Evolutionary conservation across 2,888 invertebrate genomes (phyloP).

Genomic region (Agrypnus murinus): DNA sequence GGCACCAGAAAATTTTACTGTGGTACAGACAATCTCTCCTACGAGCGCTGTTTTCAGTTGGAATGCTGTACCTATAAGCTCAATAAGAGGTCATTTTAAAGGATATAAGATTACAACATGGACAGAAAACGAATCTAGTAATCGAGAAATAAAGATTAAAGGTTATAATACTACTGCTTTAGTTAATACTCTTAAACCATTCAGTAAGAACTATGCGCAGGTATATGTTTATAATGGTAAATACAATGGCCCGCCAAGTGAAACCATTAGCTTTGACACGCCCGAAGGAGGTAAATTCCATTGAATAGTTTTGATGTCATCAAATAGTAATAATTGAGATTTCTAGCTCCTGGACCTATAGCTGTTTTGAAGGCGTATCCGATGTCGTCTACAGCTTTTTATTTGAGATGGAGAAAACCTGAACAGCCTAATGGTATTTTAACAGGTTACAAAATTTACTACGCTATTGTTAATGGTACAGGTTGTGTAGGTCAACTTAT

Average conservation of each 20-base stretch:
- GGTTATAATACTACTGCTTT: constrained; percentile 81
- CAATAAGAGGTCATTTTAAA: constrained; percentile 92
- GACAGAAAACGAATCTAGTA: constrained; percentile 77
- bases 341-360: no score
- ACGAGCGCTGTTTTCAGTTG: constrained; percentile 90
- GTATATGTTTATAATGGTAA: constrained; percentile 93
- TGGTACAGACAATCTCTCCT: constrained; percentile 84
- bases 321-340: no score
- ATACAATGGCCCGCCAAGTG: constrained; percentile 93
- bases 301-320: no score
- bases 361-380: constrained; percentile 85
- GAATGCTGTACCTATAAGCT: constrained; percentile 87
- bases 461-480: constrained; percentile 82
- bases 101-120: constrained; percentile 98
- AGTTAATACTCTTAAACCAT: constrained; percentile 88
- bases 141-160: constrained; percentile 80
- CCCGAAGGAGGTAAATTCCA: constrained; percentile 82
- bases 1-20: constrained; percentile 87
- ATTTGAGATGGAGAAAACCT: constrained; percentile 93
- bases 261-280: constrained; percentile 87
- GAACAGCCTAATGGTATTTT: constrained; percentile 92
- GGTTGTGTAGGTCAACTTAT: constrained; percentile 67
- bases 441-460: constrained; percentile 94
- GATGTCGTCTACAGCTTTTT: constrained; percentile 90
- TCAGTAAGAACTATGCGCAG: constrained; percentile 89